A percentile compares a stretch with the other conserved stretches of the same genome.
phyloP scores from a whole-genome alignment of 2,888 invertebrate genomes.

The Melanostoma mellinum region DNA sequence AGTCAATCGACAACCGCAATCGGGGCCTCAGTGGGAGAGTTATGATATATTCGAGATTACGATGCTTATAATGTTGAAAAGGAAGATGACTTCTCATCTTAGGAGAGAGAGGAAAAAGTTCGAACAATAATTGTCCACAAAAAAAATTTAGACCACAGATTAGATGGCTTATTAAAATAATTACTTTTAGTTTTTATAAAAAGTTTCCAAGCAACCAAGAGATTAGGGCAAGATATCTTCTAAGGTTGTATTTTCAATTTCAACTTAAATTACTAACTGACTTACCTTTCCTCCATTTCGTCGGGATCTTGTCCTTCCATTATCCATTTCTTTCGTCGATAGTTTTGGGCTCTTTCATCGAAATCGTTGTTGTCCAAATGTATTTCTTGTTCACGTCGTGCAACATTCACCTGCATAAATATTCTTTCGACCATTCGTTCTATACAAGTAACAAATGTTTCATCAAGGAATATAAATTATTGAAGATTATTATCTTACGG shows the following conservation, averaged over 20 bases:
- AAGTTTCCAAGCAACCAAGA: too few species aligned
- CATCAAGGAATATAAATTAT: not conserved
- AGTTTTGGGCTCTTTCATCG: slow-evolving; percentile 92
- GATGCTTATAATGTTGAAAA: too few species aligned
- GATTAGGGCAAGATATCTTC: not conserved
- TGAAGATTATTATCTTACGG: slow-evolving; percentile 83
- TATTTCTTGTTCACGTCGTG: slow-evolving; percentile 96
- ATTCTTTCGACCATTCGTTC: slow-evolving; percentile 95
- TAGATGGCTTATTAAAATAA: too few species aligned
- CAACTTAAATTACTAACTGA: not conserved
- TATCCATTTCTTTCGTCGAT: slow-evolving; percentile 93
- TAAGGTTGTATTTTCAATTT: not conserved
- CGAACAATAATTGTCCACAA: too few species aligned
- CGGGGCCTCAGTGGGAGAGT: too few species aligned
- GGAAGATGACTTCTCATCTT: too few species aligned
- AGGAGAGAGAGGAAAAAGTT: too few species aligned
- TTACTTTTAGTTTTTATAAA: too few species aligned
- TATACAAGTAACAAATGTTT: slow-evolving; percentile 77
- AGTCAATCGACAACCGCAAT: too few species aligned
- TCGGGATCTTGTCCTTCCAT: slow-evolving; percentile 92
- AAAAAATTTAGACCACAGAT: too few species aligned
- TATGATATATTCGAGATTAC: too few species aligned
- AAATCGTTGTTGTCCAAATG: slow-evolving; percentile 95
- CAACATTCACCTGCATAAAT: slow-evolving; percentile 95
- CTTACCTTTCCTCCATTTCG: slow-evolving; percentile 86